phyloP scores from a whole-genome alignment of 2,797 vertebrate genomes.

The Okamejei kenojei region DNA sequence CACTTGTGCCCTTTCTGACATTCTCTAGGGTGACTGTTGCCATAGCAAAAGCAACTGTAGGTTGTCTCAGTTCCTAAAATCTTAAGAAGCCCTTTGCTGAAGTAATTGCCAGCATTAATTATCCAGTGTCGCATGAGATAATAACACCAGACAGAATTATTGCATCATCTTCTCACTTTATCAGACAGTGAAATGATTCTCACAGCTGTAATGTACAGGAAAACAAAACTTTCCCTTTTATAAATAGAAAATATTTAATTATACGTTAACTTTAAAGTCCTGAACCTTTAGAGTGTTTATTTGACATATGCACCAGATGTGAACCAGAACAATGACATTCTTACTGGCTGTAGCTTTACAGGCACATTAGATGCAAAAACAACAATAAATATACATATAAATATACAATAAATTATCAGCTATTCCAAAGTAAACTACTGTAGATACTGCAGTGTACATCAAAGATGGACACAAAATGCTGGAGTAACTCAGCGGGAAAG shows the following conservation, averaged over 20 bases:
- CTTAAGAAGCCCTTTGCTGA: neutral
- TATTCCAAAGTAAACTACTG: too few species aligned
- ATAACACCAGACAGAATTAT: neutral
- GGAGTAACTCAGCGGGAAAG: too few species aligned
- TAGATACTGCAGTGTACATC: too few species aligned
- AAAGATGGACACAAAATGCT: too few species aligned
- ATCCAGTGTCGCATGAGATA: neutral
- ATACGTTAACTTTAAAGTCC: neutral
- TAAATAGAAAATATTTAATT: neutral
- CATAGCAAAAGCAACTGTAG: neutral
- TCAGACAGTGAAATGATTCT: neutral
- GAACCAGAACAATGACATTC: too few species aligned
- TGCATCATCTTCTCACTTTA: too few species aligned
- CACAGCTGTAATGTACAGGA: neutral
- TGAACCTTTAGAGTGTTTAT: too few species aligned
- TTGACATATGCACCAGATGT: too few species aligned
- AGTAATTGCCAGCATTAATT: constrained; percentile 10
- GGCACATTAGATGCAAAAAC: too few species aligned
- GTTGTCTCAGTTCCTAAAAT: neutral
- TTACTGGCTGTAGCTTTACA: too few species aligned
- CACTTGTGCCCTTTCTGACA: neutral
- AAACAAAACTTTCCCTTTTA: neutral
- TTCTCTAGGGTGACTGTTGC: neutral
- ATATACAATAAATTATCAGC: too few species aligned
- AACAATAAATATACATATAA: too few species aligned